Percentiles rank a stretch among this genome's conserved stretches.
phyloP scores from a whole-genome alignment of 2,888 invertebrate species.

The Drosophila peninsularis region DNA sequence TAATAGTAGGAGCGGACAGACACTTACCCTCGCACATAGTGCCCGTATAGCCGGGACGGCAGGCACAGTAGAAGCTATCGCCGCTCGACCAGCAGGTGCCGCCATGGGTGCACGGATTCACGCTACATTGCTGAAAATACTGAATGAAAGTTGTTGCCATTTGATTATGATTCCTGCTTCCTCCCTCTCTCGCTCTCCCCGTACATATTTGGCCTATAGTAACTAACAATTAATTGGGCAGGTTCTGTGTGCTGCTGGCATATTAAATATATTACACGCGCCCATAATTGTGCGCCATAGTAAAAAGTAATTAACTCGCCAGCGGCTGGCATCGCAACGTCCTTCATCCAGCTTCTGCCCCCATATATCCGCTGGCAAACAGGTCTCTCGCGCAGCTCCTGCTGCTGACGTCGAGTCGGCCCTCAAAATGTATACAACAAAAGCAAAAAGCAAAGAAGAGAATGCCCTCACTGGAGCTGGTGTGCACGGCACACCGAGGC shows the following conservation, averaged over 20 bases:
- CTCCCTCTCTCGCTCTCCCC: not conserved
- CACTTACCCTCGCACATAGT: constrained; percentile 90
- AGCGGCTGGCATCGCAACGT: constrained; percentile 44
- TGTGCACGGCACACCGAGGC: constrained; percentile 7
- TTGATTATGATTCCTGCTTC: constrained; percentile 9
- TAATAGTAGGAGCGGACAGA: not conserved
- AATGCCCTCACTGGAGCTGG: constrained; percentile 26
- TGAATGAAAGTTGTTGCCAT: constrained; percentile 51
- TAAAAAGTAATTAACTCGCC: constrained; percentile 79
- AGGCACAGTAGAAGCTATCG: constrained; percentile 91
- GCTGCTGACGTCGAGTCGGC: constrained; percentile 13
- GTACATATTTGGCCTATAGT: constrained; percentile 31
- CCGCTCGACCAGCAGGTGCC: constrained; percentile 92
- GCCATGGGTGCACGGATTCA: constrained; percentile 90
- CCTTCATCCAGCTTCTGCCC: constrained; percentile 16
- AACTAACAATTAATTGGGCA: constrained; percentile 67
- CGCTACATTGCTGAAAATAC: constrained; percentile 88
- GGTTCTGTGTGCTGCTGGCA: constrained; percentile 59
- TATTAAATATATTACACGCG: constrained; percentile 67
- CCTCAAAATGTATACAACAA: constrained; percentile 19
- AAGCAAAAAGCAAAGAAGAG: not conserved
- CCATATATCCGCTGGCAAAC: constrained; percentile 12
- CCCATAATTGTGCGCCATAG: constrained; percentile 57
- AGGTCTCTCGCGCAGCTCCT: constrained; percentile 17
- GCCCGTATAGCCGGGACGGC: constrained; percentile 91